Evolutionary conservation across 2,113 vertebrate genomes (phyloP).

Genomic region (Hipposideros armiger): DNA sequence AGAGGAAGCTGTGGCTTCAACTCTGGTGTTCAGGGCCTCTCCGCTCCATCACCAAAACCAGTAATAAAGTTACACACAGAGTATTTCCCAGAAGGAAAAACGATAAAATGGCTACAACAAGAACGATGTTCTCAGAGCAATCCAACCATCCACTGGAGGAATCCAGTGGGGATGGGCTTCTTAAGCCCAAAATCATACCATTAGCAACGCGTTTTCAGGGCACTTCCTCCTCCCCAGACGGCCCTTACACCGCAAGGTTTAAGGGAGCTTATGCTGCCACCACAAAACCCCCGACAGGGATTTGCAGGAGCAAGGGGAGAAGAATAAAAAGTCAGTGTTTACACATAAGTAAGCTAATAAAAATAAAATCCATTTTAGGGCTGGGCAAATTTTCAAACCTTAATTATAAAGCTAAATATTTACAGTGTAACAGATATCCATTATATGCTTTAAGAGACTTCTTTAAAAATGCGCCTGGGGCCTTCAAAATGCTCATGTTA

Average conservation of each 20-base stretch:
- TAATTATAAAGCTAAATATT: slow-evolving; percentile 40
- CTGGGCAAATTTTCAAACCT: not conserved
- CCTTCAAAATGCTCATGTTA: not conserved
- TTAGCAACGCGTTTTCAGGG: not conserved
- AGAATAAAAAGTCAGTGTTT: not conserved
- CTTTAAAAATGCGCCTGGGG: not conserved
- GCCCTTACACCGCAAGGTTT: not conserved
- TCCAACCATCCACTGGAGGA: not conserved
- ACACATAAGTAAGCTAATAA: not conserved
- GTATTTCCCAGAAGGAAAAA: not conserved
- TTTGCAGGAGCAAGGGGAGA: not conserved
- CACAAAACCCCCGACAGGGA: not conserved
- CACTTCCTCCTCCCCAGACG: not conserved
- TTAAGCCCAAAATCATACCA: not conserved
- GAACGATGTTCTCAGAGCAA: not conserved
- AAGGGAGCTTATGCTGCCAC: not conserved
- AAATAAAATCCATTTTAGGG: slow-evolving; percentile 55
- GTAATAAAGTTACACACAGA: not conserved
- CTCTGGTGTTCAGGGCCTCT: not conserved
- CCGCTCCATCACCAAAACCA: not conserved
- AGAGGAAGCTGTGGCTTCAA: slow-evolving; percentile 54
- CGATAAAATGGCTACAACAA: not conserved
- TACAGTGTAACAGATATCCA: not conserved
- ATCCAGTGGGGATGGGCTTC: not conserved
- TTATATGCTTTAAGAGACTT: slow-evolving; percentile 8